These are phyloP conservation scores for Porites rus DNA, from an alignment of 92 coral and sea anemone species.

Conservation along the genomic window DNA sequence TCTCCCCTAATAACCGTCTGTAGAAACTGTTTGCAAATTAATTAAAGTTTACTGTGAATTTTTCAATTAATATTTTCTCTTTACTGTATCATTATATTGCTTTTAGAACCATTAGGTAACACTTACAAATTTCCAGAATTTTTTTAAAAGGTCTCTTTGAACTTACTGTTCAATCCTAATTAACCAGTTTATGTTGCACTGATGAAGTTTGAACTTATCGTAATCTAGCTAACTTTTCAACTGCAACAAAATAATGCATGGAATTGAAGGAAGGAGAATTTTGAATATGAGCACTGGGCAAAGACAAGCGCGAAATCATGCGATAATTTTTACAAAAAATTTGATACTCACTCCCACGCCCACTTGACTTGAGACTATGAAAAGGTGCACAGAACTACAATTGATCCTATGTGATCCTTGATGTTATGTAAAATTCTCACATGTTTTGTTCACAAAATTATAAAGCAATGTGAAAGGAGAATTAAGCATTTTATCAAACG, in stretches of 20 bases:
- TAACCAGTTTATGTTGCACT: too few species aligned
- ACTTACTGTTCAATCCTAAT: neutral
- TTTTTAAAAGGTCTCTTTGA: neutral
- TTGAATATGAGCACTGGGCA: neutral
- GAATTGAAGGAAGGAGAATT: neutral
- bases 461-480: too few species aligned
- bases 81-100: neutral
- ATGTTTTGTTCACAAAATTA: too few species aligned
- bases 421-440: neutral
- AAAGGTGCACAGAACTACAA: neutral
- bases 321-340: neutral
- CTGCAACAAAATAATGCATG: neutral
- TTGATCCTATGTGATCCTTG: neutral
- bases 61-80: neutral
- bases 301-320: neutral
- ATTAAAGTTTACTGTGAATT: neutral
- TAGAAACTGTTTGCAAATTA: neutral
- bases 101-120: neutral
- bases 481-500: too few species aligned
- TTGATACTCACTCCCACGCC: neutral
- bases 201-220: too few species aligned
- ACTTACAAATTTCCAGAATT: neutral
- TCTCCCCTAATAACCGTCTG: too few species aligned
- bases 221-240: neutral
- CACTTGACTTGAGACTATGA: neutral